These are phyloP conservation scores for Melanerpes formicivorus DNA, from an alignment of 2,113 vertebrate species.

Conservation along the genomic window DNA sequence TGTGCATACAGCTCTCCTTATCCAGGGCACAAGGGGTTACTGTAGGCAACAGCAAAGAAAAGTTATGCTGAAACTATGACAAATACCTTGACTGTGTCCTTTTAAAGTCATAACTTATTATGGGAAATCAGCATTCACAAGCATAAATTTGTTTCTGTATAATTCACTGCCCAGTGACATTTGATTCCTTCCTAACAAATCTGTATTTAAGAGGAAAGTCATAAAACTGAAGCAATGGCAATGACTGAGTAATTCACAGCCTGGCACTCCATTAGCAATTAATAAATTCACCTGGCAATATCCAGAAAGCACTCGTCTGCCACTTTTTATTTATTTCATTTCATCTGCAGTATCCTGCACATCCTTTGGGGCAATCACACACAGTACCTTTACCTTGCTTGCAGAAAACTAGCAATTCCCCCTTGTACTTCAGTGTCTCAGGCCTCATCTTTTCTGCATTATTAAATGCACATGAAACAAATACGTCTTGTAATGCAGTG, in stretches of 20 bases:
- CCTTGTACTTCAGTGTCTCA: conserved; percentile 44
- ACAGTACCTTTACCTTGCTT: conserved; percentile 55
- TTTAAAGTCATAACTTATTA: conserved; percentile 46
- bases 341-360: conserved; percentile 54
- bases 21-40: not conserved
- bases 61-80: not conserved
- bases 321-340: conserved; percentile 72
- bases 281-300: conserved; percentile 70
- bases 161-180: conserved; percentile 67
- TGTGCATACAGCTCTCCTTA: not conserved
- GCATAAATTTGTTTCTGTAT: conserved; percentile 56
- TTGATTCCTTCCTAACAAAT: conserved; percentile 68
- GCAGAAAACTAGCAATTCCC: conserved; percentile 65
- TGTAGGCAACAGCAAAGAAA: not conserved
- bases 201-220: conserved; percentile 69
- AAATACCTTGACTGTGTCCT: conserved; percentile 43
- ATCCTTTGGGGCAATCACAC: conserved; percentile 55
- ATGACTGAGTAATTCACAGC: conserved; percentile 65
- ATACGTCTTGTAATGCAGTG: conserved; percentile 23
- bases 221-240: conserved; percentile 66
- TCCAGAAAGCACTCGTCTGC: conserved; percentile 60
- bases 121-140: conserved; percentile 50
- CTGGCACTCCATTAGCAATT: conserved; percentile 73
- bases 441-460: conserved; percentile 61
- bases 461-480: conserved; percentile 74